Base-by-base conservation (phyloP, 2,888 invertebrate species). In the Rhagium mordax region DNA sequence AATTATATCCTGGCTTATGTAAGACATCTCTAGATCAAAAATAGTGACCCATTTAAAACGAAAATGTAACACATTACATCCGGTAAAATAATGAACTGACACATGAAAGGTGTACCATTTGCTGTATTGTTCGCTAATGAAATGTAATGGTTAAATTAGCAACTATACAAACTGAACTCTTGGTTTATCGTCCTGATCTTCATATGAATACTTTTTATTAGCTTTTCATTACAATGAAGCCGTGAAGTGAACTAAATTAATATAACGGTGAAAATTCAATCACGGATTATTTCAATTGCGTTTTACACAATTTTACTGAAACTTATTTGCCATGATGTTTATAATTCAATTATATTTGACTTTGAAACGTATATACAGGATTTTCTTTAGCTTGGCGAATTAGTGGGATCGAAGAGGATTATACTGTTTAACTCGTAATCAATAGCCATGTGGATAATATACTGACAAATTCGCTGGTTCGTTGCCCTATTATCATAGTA, bases 131-230 rank as follows among this genome's bases (percentile, higher is more conserved):
- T 47, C 60, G 59, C 33, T 59, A 48, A 60, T 69, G 69, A 69
- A 60, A 69, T 69, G 59, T 60, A 69, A 69, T 69, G 60, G 48
- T 60, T 69, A 57, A 69, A 69, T 69, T 69, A 69, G 60, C 69
- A 60, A 60, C 48, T n/a, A 33, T 33, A 47, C 57, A 55, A 69
- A 69, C 24, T 48, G 21, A 48, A 49, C 27, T 60, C 57, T 24
- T 21, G 69, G 53, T 53, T 53, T 48, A 33, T 66, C 51, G 29
- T 51, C 66, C 5, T n/a, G 53, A 51, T 53, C 48, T 64, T 64
- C 51, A 20, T 64, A 47, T 61, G 61, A 29, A 59, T 10, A 27
- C 21, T 20, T 59, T 33, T 27, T 59, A 33, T 59, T 27, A n/a
- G 59, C 59, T 20, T 51, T 51, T 51, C 51, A 51, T 8, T 20